Evolutionary conservation across 2,797 vertebrate species (phyloP).

Genomic region (Sebastes reedi): DNA sequence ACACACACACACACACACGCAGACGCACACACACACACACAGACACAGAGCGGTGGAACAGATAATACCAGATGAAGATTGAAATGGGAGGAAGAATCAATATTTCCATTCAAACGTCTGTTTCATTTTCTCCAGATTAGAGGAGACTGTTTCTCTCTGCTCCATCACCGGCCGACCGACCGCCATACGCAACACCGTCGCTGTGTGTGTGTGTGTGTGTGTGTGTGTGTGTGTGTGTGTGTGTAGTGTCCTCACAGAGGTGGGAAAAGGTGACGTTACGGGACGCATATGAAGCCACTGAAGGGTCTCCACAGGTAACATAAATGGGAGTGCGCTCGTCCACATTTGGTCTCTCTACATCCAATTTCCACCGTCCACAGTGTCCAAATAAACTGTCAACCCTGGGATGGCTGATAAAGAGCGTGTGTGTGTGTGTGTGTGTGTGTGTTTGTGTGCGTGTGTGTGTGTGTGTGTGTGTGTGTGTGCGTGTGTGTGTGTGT

Average conservation of each 20-base stretch:
- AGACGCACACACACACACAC: not conserved
- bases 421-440: conserved; percentile 2
- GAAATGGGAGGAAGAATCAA: conserved; percentile 72
- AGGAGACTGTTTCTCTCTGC: conserved; percentile 40
- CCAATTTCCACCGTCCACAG: conserved; percentile 52
- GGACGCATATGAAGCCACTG: conserved; percentile 3
- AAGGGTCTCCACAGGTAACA: not conserved
- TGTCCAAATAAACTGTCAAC: conserved; percentile 69
- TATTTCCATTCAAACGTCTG: conserved; percentile 72
- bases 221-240: not conserved
- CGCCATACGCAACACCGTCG: conserved; percentile 4
- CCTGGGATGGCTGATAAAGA: conserved; percentile 51
- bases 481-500: conserved; percentile 5
- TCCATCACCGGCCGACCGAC: conserved; percentile 9
- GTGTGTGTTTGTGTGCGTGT: too few species aligned
- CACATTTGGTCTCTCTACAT: conserved; percentile 26
- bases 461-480: too few species aligned
- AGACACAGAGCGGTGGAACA: not conserved
- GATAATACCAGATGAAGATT: conserved; percentile 60
- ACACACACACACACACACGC: too few species aligned
- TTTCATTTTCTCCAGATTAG: conserved; percentile 73
- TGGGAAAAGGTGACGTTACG: not conserved
- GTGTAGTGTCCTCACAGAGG: conserved; percentile 10
- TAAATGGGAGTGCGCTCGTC: not conserved
- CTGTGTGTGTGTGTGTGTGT: not conserved